Evolutionary conservation across 2,888 invertebrate species (phyloP), one percentile per base, ranked within the genome.

Genomic region (Platerodrilus igneus): DNA sequence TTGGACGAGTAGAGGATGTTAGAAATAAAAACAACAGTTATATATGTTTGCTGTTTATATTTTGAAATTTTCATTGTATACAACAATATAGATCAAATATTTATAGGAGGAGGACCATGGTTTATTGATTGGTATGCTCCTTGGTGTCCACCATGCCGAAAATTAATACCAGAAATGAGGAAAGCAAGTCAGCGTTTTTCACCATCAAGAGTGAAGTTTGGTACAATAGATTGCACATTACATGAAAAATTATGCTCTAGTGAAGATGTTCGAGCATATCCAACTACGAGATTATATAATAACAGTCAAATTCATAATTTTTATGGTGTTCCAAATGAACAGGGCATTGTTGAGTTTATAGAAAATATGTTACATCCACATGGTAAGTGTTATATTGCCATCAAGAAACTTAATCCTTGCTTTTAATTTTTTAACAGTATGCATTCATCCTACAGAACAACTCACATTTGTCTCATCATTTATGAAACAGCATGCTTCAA

Each of bases 111-210:
- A 26, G 53, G 55, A 32, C 64, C 68, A 1, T 83, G 82, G 81
- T 77, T 85, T 52, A 71, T 86, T 15, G 84, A 86, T 59, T 86
- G 84, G 73, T 84, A 80, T 63, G 81, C 84, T 1, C 84, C 85
- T 54, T 84, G 83, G 82, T 86, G 86, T 62, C 84, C 85, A 3
- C 85, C 85, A 1, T 86, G 86, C 57, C 74, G 81, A 66, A 70
- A 74, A 40, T 67, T 85, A 47, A 67, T 85, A 39, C 81, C 82
- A 8, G 81, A 83, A 67, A 68, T 82, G 45, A 69, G 82, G 8
- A 77, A 76, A 61, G 77, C 79, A 11, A 78, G 81, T 27, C 59
- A 68, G 21, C 59, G 66, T 44, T 70, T 72, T 46, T 64, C 69
- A 65, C 52, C 69, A 27, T 59, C 69, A 3, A 62, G 67, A 11